These are phyloP conservation scores for Bombus pyrosoma DNA, from an alignment of 1,140 invertebrate species.

Conservation along the genomic window DNA sequence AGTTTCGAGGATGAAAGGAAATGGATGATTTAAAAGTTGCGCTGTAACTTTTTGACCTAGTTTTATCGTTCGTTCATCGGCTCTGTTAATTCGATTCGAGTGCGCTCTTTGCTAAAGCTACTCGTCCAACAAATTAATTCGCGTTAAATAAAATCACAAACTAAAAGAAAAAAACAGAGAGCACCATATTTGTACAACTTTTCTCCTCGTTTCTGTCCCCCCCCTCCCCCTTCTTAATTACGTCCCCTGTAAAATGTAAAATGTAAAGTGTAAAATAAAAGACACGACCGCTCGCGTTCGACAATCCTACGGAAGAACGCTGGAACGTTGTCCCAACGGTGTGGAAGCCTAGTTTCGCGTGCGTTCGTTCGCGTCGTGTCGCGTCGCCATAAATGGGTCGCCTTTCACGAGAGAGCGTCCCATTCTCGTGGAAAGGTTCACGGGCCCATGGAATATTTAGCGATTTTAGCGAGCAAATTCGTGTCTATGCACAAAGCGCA, in stretches of 20 bases:
- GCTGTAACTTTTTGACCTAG: not conserved
- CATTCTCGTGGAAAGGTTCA: slow-evolving; percentile 4
- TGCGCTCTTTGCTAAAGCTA: not conserved
- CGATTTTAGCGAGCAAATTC: not conserved
- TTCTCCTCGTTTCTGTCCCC: not conserved
- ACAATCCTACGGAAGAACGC: not conserved
- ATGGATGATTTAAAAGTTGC: not conserved
- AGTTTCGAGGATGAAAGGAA: not conserved
- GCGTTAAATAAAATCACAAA: not conserved
- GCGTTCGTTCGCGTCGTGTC: not conserved
- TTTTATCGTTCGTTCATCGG: not conserved
- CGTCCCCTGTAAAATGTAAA: too few relatives aligned
- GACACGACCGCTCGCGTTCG: not conserved
- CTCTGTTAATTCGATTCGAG: not conserved
- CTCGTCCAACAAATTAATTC: not conserved
- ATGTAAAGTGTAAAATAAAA: not conserved
- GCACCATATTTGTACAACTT: too few relatives aligned
- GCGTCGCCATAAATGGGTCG: slow-evolving; percentile 19
- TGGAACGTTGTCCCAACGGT: not conserved
- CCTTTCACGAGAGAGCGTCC: slow-evolving; percentile 28
- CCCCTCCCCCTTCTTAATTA: too few relatives aligned
- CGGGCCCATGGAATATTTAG: slow-evolving; percentile 37
- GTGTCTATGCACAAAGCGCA: slow-evolving; percentile 31
- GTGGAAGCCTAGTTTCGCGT: slow-evolving; percentile 8
- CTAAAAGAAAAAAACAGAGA: not conserved